Percentiles rank a stretch among this genome's conserved stretches.
These are phyloP conservation scores for Pao palembangensis DNA, from an alignment of 2,113 vertebrate genomes.

Conservation along the genomic window DNA sequence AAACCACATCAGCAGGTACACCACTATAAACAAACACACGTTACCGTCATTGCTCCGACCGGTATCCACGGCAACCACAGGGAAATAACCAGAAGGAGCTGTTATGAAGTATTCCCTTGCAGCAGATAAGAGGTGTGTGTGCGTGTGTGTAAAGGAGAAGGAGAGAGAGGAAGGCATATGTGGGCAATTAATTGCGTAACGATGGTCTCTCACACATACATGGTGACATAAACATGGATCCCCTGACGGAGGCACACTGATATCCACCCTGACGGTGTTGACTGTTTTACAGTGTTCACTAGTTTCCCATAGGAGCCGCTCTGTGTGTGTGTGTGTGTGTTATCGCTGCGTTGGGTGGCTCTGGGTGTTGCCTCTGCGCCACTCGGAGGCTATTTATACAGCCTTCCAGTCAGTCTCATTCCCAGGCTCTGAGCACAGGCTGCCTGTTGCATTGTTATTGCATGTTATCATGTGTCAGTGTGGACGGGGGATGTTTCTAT, in stretches of 20 bases:
- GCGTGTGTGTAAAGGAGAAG: neutral
- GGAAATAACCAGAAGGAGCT: constrained; percentile 47
- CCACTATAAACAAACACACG: constrained; percentile 14
- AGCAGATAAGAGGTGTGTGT: constrained; percentile 46
- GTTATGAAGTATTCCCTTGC: constrained; percentile 40
- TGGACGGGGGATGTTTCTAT: neutral
- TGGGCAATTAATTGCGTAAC: neutral
- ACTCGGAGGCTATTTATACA: constrained; percentile 47
- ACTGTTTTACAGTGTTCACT: constrained; percentile 48
- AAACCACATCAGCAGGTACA: constrained; percentile 34
- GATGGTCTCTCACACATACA: constrained; percentile 1
- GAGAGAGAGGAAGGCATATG: neutral
- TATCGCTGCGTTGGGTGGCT: constrained; percentile 47
- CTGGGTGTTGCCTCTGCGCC: constrained; percentile 47
- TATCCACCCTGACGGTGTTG: constrained; percentile 47
- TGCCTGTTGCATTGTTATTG: constrained; percentile 16
- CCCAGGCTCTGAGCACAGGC: constrained; percentile 33
- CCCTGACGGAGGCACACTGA: constrained; percentile 22
- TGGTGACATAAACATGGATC: constrained; percentile 3
- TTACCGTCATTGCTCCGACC: constrained; percentile 46
- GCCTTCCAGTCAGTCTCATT: constrained; percentile 29
- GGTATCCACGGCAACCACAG: constrained; percentile 53
- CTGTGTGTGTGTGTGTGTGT: constrained; percentile 19
- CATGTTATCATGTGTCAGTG: neutral
- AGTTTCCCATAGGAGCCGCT: constrained; percentile 39